Base-by-base conservation (phyloP, 2,888 invertebrate genomes). In the Abrostola tripartita region DNA sequence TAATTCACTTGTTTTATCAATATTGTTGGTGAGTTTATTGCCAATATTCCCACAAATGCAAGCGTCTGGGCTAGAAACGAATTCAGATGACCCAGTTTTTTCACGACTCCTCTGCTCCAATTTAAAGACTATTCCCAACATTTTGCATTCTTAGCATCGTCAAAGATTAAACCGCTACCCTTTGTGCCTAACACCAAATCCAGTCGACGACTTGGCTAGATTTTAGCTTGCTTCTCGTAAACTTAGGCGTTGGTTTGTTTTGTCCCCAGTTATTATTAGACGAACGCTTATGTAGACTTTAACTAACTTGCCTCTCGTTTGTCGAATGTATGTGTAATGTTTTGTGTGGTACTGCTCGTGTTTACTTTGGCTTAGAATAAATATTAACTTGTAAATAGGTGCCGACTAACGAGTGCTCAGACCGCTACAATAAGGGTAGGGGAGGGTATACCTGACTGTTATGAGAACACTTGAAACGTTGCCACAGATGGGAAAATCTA, bases 261-360 rank as follows among this genome's bases (percentile, higher is more conserved):
- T 60, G 53, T 10, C 60, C 53, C 41, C 41, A n/a, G 74, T 76
- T 79, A 78, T 79, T 74, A 78, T 78, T 76, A 64, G 65, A 59
- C 37, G 53, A 58, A 70, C 71, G 65, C 71, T 75, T 61, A 70
- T 55, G 52, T 24, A 62, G 12, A 14, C 44, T 59, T 41, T 9
- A 41, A 50, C 55, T 12, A 58, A 69, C 49, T 69, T 60, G 36
- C 49, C 10, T 11, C 37, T 54, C 36, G 51, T 11, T 59, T 35
- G 44, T 74, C 44, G 47, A 63, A 14, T 65, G 47, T 60, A 47
- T 47, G 44, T 40, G 9, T 40, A 4, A 42, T 71, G 63, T 74
- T 71, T 69, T 73, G 67, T 60, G 24, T 24, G 24, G 24, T 24
- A 24, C 24, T 24, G 24, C 12, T 8, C 12, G 7, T 42, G 42